These are phyloP conservation scores for Oryzias curvinotus DNA, from an alignment of 2,113 vertebrate species.

Conservation along the genomic window DNA sequence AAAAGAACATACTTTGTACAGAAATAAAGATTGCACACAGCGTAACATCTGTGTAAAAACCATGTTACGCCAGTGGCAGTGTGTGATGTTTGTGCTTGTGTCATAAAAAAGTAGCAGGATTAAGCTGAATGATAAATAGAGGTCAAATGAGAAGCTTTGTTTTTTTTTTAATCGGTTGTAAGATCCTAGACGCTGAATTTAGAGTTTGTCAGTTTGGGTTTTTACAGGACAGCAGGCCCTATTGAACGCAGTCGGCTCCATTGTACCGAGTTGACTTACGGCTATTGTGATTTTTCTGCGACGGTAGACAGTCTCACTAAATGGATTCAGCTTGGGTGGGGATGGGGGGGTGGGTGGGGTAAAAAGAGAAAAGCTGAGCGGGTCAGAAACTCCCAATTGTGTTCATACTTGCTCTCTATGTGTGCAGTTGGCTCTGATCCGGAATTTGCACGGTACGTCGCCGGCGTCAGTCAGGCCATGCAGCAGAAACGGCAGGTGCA, in stretches of 20 bases:
- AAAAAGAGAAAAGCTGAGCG: slow-evolving; percentile 59
- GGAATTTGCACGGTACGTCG: slow-evolving; percentile 96
- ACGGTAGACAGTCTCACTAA: slow-evolving; percentile 52
- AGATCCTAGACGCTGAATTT: slow-evolving; percentile 26
- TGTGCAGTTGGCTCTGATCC: slow-evolving; percentile 93
- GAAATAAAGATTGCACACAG: too few species aligned
- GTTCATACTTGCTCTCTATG: slow-evolving; percentile 51
- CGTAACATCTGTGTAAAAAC: too few species aligned
- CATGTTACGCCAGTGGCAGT: too few species aligned
- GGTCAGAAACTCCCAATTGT: slow-evolving; percentile 61
- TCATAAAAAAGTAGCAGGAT: neutral
- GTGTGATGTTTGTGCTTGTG: too few species aligned
- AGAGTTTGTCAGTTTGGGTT: slow-evolving; percentile 39
- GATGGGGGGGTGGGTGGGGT: neutral
- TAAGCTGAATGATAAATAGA: slow-evolving; percentile 9
- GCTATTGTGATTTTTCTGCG: slow-evolving; percentile 55
- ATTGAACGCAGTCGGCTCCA: slow-evolving; percentile 42
- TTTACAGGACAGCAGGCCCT: slow-evolving; percentile 56
- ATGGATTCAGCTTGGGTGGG: slow-evolving; percentile 40
- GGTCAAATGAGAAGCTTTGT: slow-evolving; percentile 24
- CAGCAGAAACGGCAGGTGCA: slow-evolving; percentile 96
- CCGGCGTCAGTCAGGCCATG: slow-evolving; percentile 97
- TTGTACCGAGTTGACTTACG: slow-evolving; percentile 50
- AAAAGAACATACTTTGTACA: too few species aligned
- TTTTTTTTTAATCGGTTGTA: slow-evolving; percentile 7